Base-by-base conservation (phyloP, 2,113 vertebrate species). In the Syngnathoides biaculeatus region DNA sequence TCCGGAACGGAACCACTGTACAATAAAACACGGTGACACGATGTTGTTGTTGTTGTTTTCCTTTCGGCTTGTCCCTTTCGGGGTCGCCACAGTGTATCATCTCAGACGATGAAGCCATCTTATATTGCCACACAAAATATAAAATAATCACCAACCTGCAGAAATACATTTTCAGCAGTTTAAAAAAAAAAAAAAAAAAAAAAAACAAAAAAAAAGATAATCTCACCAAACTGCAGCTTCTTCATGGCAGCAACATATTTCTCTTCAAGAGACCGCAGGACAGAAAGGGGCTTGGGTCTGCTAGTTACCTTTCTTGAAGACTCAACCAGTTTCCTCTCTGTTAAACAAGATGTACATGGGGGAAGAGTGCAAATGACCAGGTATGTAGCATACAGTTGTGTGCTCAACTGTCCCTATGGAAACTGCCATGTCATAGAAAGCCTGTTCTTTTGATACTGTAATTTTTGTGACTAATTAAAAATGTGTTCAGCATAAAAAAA, bases 151-250 rank as follows among this genome's bases (percentile, higher is more conserved):
- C 12, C 12, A 43, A 43, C 42, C 30, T 35, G 30, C 30, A 35
- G 30, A 52, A 19, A 50, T 50, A 50, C n/a, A 20, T 19, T 9
- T 24, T 14, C 5, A 59, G 5, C 12, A 30, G 24, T 20, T 27
- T 30, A 17, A 14, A 26, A 15, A 11, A 26, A 10, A 48, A 22
- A 17, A 10, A 27, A 39, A 56, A 27, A 30, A 56, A 0, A 27
- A 3, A 5, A 20, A 56, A 0, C 14, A 3, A 5, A 20, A 27
- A 39, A 56, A 30, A 30, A 56, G 1, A 27, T 8, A 5, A 20
- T 92, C 96, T 93, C 90, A 99, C 97, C 97, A 69, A 99, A 99
- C 72, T 99, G 97, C 40, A 98, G 93, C 80, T 98, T 98, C 90
- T 95, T 98, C 97, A 99, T 97, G 76, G 94, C 92, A 72, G 94